A percentile compares a stretch with the other conserved stretches of the same genome.
Evolutionary conservation across 1,140 invertebrate genomes (phyloP).

Genomic region (Drosophila prosaltans): DNA sequence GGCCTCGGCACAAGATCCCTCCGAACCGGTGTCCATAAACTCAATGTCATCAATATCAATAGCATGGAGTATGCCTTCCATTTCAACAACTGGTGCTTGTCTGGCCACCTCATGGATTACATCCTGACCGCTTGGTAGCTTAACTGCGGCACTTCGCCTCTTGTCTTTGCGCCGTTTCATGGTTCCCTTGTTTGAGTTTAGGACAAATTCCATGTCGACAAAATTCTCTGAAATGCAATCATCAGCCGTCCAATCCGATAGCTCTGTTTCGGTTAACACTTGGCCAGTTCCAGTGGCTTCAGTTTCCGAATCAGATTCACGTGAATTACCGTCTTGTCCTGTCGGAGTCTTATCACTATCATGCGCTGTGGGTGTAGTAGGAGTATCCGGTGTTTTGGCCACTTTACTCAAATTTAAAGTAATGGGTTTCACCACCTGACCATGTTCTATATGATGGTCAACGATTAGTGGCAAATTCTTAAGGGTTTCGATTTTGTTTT

Average conservation of each 20-base stretch:
- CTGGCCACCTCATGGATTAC: slow-evolving; percentile 66
- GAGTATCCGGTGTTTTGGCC: slow-evolving; percentile 67
- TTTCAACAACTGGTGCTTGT: slow-evolving; percentile 72
- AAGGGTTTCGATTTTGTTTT: slow-evolving; percentile 81
- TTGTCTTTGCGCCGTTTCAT: slow-evolving; percentile 83
- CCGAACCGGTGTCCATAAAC: slow-evolving; percentile 90
- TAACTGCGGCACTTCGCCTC: slow-evolving; percentile 65
- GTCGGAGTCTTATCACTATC: slow-evolving; percentile 82
- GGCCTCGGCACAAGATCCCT: slow-evolving; percentile 86
- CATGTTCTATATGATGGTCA: slow-evolving; percentile 54
- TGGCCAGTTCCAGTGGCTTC: slow-evolving; percentile 87
- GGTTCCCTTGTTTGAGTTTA: slow-evolving; percentile 85
- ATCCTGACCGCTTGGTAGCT: slow-evolving; percentile 77
- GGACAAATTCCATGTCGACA: slow-evolving; percentile 86
- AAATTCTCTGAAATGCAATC: slow-evolving; percentile 90
- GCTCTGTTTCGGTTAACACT: slow-evolving; percentile 91
- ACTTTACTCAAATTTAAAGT: slow-evolving; percentile 62
- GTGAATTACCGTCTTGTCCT: slow-evolving; percentile 50
- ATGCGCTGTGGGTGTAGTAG: slow-evolving; percentile 67
- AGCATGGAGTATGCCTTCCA: slow-evolving; percentile 76
- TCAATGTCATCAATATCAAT: slow-evolving; percentile 85
- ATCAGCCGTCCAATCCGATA: slow-evolving; percentile 93
- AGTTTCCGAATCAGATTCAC: slow-evolving; percentile 84
- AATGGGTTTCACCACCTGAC: slow-evolving; percentile 70
- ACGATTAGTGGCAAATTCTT: slow-evolving; percentile 79